phyloP scores from a whole-genome alignment of 1,140 invertebrate species.

The Sinella curviseta region DNA sequence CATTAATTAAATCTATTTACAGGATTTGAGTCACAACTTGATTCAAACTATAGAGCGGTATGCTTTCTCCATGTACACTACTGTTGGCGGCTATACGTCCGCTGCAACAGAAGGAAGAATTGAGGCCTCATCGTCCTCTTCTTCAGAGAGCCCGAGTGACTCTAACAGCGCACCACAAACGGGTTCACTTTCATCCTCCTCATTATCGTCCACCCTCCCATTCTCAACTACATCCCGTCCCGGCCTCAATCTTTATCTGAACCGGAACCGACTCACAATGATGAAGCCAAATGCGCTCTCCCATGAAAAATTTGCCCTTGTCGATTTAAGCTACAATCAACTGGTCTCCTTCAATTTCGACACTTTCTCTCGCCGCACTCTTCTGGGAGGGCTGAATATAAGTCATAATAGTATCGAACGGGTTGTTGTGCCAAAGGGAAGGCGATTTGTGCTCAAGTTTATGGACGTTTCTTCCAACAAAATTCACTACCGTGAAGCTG shows the following conservation, averaged over 20 bases:
- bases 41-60: slow-evolving; percentile 40
- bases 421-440: slow-evolving; percentile 61
- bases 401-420: slow-evolving; percentile 74
- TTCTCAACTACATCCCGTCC: slow-evolving; percentile 52
- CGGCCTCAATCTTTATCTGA: slow-evolving; percentile 70
- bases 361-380: slow-evolving; percentile 71
- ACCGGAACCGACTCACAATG: slow-evolving; percentile 66
- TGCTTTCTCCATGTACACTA: slow-evolving; percentile 38
- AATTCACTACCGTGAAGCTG: slow-evolving; percentile 71
- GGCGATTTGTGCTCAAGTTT: slow-evolving; percentile 61
- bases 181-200: slow-evolving; percentile 47
- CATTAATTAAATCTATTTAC: no score
- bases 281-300: slow-evolving; percentile 63
- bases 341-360: slow-evolving; percentile 69
- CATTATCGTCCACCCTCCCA: neutral
- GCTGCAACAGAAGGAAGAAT: neutral
- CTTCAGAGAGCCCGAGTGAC: neutral
- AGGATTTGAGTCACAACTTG: slow-evolving; percentile 45
- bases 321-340: slow-evolving; percentile 73
- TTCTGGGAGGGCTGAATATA: slow-evolving; percentile 75
- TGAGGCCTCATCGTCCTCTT: neutral
- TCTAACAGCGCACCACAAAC: no score
- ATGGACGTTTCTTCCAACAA: slow-evolving; percentile 75
- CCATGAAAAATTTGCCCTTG: slow-evolving; percentile 58
- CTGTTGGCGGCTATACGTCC: no score